A percentile compares a stretch with the other conserved stretches of the same genome.
These are phyloP conservation scores for Parapsyche elsis DNA, from an alignment of 1,140 invertebrate genomes.

Conservation along the genomic window DNA sequence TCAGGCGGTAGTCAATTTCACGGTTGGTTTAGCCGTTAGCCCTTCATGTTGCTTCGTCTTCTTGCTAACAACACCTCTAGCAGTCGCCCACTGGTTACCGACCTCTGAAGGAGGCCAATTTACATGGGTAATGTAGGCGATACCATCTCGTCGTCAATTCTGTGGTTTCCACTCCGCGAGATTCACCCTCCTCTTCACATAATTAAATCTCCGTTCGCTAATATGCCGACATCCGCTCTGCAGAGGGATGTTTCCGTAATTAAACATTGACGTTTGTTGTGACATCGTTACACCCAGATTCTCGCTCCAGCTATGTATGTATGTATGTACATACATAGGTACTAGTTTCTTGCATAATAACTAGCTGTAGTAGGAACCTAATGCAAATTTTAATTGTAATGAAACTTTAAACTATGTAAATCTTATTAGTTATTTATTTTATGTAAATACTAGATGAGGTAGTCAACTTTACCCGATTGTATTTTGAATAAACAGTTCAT, in stretches of 20 bases:
- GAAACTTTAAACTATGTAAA: too few species aligned
- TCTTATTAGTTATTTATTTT: too few species aligned
- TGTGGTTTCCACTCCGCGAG: slow-evolving; percentile 4
- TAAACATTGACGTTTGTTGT: neutral
- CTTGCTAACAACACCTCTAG: neutral
- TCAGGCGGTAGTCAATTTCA: slow-evolving; percentile 21
- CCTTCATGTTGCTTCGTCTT: neutral
- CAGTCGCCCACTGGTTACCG: slow-evolving; percentile 4
- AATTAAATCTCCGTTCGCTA: neutral
- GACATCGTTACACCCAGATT: too few species aligned
- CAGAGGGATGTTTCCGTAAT: neutral
- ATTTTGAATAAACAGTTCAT: too few species aligned
- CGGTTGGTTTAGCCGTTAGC: neutral
- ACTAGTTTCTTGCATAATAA: too few species aligned
- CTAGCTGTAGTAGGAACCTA: too few species aligned
- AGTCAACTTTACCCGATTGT: too few species aligned
- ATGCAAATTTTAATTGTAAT: too few species aligned
- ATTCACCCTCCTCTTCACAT: neutral
- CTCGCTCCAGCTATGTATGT: too few species aligned
- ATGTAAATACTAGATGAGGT: too few species aligned
- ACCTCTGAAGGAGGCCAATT: neutral
- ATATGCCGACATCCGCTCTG: neutral
- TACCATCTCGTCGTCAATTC: slow-evolving; percentile 13
- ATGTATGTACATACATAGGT: too few species aligned
- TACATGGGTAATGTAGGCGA: slow-evolving; percentile 19